Conservation (phyloP, 2,797 vertebrate species). For the Lophius americanus region DNA sequence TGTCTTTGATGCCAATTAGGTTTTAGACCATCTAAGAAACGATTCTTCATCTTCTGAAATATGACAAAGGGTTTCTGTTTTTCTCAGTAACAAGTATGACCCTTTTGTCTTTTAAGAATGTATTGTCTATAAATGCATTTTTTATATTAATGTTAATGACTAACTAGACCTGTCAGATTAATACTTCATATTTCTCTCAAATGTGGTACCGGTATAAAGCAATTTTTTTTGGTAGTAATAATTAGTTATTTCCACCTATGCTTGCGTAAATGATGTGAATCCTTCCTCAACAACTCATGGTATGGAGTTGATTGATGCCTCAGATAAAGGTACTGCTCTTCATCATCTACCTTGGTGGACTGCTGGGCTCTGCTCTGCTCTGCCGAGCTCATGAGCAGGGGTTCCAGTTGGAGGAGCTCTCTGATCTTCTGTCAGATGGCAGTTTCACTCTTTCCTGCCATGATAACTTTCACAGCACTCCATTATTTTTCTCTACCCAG, state of each 20-base stretch:
- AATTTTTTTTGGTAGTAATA: too few relatives aligned
- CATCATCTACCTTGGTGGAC: slow-evolving; percentile 45
- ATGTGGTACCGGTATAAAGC: not conserved
- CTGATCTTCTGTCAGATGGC: slow-evolving; percentile 81
- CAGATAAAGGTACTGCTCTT: slow-evolving; percentile 35
- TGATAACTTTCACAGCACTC: slow-evolving; percentile 80
- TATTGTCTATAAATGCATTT: not conserved
- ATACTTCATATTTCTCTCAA: not conserved
- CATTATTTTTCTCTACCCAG: slow-evolving; percentile 70
- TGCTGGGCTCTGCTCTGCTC: slow-evolving; percentile 64
- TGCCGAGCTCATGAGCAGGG: slow-evolving; percentile 62
- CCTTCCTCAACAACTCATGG: not conserved
- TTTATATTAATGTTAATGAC: not conserved
- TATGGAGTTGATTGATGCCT: slow-evolving; percentile 17
- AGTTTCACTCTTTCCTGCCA: slow-evolving; percentile 64
- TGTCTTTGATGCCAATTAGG: too few relatives aligned
- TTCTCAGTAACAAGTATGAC: too few relatives aligned
- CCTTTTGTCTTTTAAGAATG: too few relatives aligned
- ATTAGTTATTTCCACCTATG: not conserved
- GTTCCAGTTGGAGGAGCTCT: slow-evolving; percentile 78
- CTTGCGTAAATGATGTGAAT: not conserved
- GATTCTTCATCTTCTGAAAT: too few relatives aligned
- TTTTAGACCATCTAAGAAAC: not conserved
- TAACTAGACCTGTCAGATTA: not conserved
- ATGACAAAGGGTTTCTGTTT: too few relatives aligned